Conservation (phyloP, 2,888 invertebrate species). For the Scaptodrosophila latifasciaeformis region DNA sequence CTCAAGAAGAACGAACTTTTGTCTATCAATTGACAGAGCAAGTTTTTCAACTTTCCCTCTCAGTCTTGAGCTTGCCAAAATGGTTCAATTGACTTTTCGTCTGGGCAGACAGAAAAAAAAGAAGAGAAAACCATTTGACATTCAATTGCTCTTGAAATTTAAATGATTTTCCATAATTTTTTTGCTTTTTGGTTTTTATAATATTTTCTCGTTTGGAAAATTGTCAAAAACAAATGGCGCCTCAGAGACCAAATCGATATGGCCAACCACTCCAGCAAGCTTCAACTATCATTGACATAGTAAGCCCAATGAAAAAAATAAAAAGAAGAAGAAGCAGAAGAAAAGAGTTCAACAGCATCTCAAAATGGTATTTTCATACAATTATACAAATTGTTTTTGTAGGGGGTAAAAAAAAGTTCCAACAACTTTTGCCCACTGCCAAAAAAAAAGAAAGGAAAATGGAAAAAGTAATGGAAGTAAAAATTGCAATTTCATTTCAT, state of each 20-base stretch:
- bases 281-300: conserved; percentile 29
- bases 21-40: no score
- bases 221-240: conserved; percentile 32
- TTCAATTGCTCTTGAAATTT: conserved; percentile 52
- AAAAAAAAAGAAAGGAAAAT: no score
- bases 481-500: conserved; percentile 28
- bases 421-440: neutral
- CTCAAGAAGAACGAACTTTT: no score
- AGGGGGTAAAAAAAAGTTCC: conserved; percentile 13
- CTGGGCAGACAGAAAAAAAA: no score
- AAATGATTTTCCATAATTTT: conserved; percentile 33
- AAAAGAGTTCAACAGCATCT: neutral
- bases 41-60: no score
- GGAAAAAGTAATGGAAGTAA: no score
- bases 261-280: conserved; percentile 14
- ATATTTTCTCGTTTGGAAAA: conserved; percentile 22
- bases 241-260: no score
- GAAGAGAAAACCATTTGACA: conserved; percentile 59
- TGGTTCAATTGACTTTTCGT: neutral
- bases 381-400: conserved; percentile 48
- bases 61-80: conserved; percentile 18
- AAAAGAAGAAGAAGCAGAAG: no score
- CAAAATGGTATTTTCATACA: conserved; percentile 20
- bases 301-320: no score
- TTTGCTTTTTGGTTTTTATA: conserved; percentile 14